phyloP scores from a whole-genome alignment of 2,888 invertebrate species.

The Protophormia terraenovae region DNA sequence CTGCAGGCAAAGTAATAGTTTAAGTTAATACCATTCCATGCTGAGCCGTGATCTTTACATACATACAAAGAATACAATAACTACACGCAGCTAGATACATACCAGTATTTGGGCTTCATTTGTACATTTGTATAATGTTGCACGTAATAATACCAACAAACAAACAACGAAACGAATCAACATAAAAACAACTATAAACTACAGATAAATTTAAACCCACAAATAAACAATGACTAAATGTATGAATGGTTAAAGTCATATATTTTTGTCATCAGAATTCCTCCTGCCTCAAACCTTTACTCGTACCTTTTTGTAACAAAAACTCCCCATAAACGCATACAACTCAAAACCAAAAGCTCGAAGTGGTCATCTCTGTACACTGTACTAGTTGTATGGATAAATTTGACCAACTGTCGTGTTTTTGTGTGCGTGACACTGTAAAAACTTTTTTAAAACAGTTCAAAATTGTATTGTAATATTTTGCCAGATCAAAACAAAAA shows the following conservation, averaged over 20 bases:
- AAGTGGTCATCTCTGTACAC: conserved; percentile 23
- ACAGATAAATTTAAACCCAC: conserved; percentile 49
- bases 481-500: neutral
- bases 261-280: neutral
- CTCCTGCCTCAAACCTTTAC: neutral
- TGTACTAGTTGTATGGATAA: conserved; percentile 8
- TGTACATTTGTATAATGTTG: conserved; percentile 40
- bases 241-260: conserved; percentile 40
- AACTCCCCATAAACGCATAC: neutral
- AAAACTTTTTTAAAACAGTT: conserved; percentile 2
- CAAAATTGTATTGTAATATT: conserved; percentile 9
- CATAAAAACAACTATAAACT: conserved; percentile 26
- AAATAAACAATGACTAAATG: conserved; percentile 57
- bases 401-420: conserved; percentile 40
- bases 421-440: conserved; percentile 18
- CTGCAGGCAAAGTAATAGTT: conserved; percentile 59
- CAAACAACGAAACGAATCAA: conserved; percentile 1
- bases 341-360: conserved; percentile 8
- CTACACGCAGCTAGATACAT: neutral
- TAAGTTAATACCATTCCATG: conserved; percentile 53
- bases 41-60: conserved; percentile 36
- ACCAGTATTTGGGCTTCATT: conserved; percentile 12
- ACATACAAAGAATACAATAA: neutral
- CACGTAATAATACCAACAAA: conserved; percentile 46
- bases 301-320: neutral